Evolutionary conservation across 2,113 vertebrate genomes (phyloP).

Genomic region (Channa maculata): DNA sequence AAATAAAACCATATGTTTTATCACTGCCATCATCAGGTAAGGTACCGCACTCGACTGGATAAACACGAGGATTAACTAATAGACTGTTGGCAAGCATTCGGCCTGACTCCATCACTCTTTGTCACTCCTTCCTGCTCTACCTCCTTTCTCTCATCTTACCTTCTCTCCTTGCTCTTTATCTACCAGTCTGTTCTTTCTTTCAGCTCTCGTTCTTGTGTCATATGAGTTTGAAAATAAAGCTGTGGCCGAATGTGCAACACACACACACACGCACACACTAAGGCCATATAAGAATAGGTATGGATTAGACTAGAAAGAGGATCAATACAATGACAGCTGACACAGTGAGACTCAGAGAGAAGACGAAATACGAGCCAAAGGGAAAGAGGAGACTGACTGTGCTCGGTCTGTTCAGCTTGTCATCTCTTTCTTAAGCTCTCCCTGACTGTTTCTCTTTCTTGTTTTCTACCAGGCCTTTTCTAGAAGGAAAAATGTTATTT

Average conservation of each 20-base stretch:
- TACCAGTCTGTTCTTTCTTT: neutral
- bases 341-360: neutral
- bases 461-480: conserved; percentile 23
- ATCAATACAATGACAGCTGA: neutral
- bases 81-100: conserved; percentile 70
- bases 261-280: neutral
- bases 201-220: neutral
- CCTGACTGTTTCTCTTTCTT: neutral
- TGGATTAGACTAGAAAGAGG: neutral
- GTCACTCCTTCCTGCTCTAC: neutral
- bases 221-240: neutral
- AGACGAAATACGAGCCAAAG: neutral
- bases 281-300: neutral
- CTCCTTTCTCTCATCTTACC: conserved; percentile 11
- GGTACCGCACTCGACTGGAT: conserved; percentile 75
- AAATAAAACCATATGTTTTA: conserved; percentile 70
- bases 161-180: conserved; percentile 14
- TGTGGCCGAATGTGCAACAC: neutral
- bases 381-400: neutral
- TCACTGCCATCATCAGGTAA: conserved; percentile 75
- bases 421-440: conserved; percentile 26
- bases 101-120: conserved; percentile 10
- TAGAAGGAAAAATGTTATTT: conserved; percentile 39
- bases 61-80: conserved; percentile 82
- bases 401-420: conserved; percentile 8